Conservation (phyloP, 1,140 invertebrate genomes). For the Orius insidiosus region DNA sequence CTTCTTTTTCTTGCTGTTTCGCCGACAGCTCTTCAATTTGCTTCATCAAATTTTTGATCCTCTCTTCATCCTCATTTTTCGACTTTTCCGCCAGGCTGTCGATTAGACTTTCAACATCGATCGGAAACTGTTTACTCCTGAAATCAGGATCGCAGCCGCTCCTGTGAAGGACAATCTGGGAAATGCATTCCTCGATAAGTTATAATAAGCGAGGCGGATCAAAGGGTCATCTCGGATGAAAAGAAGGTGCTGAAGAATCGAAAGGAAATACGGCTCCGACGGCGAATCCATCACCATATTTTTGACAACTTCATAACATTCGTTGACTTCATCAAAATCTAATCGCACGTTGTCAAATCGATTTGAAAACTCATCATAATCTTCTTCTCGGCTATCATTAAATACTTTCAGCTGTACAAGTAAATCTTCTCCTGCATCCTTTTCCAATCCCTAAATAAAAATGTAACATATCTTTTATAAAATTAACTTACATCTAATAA, state of each 20-base stretch:
- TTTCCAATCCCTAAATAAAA: conserved; percentile 22
- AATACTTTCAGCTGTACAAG: conserved; percentile 32
- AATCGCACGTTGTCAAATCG: conserved; percentile 83
- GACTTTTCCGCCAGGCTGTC: conserved; percentile 68
- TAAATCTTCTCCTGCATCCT: conserved; percentile 30
- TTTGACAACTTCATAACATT: conserved; percentile 84
- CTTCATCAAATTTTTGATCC: conserved; percentile 50
- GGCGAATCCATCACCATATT: conserved; percentile 74
- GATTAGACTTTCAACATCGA: conserved; percentile 83
- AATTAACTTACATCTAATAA: conserved; percentile 47
- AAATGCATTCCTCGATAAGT: conserved; percentile 90
- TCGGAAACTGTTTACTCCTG: conserved; percentile 61
- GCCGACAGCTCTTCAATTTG: conserved; percentile 80
- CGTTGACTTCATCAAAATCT: conserved; percentile 81
- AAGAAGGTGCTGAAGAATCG: conserved; percentile 86
- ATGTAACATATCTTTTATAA: background rate
- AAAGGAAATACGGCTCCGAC: conserved; percentile 81
- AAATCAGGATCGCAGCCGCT: conserved; percentile 93
- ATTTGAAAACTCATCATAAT: conserved; percentile 82
- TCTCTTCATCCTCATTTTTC: conserved; percentile 52
- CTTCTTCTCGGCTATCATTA: conserved; percentile 58
- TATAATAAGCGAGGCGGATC: conserved; percentile 85
- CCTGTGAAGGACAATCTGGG: conserved; percentile 89
- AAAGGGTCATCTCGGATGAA: conserved; percentile 83
- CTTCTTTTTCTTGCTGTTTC: conserved; percentile 83